Evolutionary conservation across 2,113 vertebrate genomes (phyloP).

Genomic region (Bujurquina vittata): DNA sequence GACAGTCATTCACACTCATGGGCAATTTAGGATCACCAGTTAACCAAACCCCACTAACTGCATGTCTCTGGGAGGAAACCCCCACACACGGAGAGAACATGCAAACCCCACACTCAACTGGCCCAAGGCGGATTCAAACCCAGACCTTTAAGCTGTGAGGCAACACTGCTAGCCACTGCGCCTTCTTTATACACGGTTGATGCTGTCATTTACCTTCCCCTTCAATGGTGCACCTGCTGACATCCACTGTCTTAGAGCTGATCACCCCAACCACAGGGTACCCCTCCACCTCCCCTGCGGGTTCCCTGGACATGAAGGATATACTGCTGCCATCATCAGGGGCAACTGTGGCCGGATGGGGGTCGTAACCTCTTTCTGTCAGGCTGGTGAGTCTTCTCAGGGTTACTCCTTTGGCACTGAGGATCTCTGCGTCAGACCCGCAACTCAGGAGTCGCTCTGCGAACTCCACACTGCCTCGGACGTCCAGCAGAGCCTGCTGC

Average conservation of each 20-base stretch:
- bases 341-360: slow-evolving; percentile 49
- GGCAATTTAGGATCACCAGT: no score
- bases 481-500: slow-evolving; percentile 88
- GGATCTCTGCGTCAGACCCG: slow-evolving; percentile 88
- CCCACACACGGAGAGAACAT: no score
- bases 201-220: slow-evolving; percentile 84
- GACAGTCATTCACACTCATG: no score
- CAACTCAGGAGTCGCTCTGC: slow-evolving; percentile 84
- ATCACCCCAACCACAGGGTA: slow-evolving; percentile 88
- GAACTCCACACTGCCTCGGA: slow-evolving; percentile 83
- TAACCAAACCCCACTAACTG: no score
- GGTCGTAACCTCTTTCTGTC: slow-evolving; percentile 69
- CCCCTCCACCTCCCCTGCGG: slow-evolving; percentile 82
- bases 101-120: no score
- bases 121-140: no score
- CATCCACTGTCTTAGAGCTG: slow-evolving; percentile 82
- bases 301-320: slow-evolving; percentile 82
- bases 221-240: slow-evolving; percentile 83
- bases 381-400: slow-evolving; percentile 82
- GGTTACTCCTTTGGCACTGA: slow-evolving; percentile 85
- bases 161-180: no score
- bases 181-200: background rate
- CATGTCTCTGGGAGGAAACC: no score
- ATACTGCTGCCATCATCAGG: slow-evolving; percentile 77
- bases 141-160: no score